phyloP scores from a whole-genome alignment of 1,140 invertebrate genomes.

The Drosophila willistoni region DNA sequence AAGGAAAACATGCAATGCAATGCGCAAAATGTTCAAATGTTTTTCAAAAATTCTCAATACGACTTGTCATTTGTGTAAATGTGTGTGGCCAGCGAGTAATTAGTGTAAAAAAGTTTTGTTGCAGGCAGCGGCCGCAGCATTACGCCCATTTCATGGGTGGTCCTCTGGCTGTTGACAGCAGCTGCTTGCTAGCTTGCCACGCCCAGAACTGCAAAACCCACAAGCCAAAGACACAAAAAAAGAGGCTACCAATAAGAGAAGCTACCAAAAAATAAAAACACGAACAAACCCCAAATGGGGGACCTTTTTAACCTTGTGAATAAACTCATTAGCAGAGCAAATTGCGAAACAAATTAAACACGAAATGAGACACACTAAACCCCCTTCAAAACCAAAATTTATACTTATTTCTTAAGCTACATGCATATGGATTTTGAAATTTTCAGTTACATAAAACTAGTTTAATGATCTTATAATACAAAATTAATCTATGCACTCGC shows the following conservation, averaged over 20 bases:
- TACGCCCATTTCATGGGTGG: slow-evolving; percentile 14
- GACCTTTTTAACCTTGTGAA: slow-evolving; percentile 30
- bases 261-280: neutral
- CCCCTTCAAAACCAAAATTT: too few relatives aligned
- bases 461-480: too few relatives aligned
- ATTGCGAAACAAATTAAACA: neutral
- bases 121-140: slow-evolving; percentile 14
- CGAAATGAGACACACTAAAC: too few relatives aligned
- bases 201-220: slow-evolving; percentile 24
- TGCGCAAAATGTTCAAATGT: slow-evolving; percentile 4
- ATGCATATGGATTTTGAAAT: too few relatives aligned
- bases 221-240: slow-evolving; percentile 12
- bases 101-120: slow-evolving; percentile 53
- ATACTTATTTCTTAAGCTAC: too few relatives aligned
- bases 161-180: slow-evolving; percentile 18
- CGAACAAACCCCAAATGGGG: neutral
- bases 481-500: too few relatives aligned
- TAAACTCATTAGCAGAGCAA: slow-evolving; percentile 68
- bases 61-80: neutral
- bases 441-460: too few relatives aligned
- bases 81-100: slow-evolving; percentile 33
- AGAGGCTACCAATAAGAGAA: neutral
- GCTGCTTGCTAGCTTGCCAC: slow-evolving; percentile 21
- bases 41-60: slow-evolving; percentile 1
- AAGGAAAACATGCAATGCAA: neutral